Conservation (phyloP, 2,797 vertebrate species). For the Tangara arthus region DNA sequence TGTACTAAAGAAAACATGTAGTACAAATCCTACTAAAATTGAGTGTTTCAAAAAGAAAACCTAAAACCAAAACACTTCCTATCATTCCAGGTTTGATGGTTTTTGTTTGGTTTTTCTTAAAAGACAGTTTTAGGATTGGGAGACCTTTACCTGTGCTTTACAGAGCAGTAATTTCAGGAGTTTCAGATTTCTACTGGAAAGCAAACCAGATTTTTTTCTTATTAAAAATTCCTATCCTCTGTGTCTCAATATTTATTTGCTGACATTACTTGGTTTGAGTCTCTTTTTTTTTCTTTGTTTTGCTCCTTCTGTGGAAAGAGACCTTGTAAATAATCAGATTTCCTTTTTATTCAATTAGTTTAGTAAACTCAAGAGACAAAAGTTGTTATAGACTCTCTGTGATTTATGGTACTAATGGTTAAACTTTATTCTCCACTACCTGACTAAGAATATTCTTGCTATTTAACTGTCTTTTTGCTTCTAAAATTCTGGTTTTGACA, state of each 20-base stretch:
- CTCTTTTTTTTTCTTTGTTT: not conserved
- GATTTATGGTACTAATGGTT: not conserved
- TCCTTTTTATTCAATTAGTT: not conserved
- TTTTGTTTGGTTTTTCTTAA: not conserved
- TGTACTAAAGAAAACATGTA: not conserved
- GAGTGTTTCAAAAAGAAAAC: not conserved
- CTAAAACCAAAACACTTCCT: not conserved
- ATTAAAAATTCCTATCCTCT: not conserved
- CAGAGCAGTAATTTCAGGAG: not conserved
- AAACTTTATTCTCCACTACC: not conserved
- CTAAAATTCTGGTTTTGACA: not conserved
- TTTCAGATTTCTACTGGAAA: not conserved
- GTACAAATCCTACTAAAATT: not conserved
- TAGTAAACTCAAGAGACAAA: not conserved
- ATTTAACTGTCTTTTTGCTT: not conserved
- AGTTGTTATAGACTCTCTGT: not conserved
- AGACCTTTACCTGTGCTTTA: not conserved
- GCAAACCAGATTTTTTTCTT: not conserved
- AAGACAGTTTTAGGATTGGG: not conserved
- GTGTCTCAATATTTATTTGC: not conserved
- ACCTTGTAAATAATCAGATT: not conserved
- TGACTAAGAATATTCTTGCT: not conserved
- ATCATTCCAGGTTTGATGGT: not conserved
- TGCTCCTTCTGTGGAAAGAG: not conserved
- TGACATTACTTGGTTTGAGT: not conserved